These are phyloP conservation scores for Gisinianus flammeolus DNA, from an alignment of 2,888 invertebrate genomes.

Conservation along the genomic window DNA sequence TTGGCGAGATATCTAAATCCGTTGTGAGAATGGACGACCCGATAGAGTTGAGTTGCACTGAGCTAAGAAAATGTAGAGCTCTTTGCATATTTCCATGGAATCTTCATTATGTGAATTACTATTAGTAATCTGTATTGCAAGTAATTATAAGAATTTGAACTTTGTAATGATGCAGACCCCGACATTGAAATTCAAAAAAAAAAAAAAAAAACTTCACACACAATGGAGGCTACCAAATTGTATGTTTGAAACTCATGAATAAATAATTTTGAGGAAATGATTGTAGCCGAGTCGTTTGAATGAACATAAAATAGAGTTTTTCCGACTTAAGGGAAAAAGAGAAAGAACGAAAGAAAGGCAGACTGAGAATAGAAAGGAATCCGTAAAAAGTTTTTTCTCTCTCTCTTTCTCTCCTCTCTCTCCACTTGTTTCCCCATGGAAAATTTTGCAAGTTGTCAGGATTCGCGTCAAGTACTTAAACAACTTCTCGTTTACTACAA, in stretches of 20 bases:
- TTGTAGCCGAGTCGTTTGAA: not conserved
- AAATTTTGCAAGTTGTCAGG: slow-evolving; percentile 19
- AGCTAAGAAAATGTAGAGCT: not conserved
- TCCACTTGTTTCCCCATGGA: not conserved
- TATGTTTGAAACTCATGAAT: not conserved
- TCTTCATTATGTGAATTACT: not conserved
- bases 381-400: not conserved
- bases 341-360: not conserved
- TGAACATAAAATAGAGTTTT: not conserved
- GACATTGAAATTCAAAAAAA: too few relatives aligned
- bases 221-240: too few relatives aligned
- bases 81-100: not conserved
- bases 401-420: not conserved
- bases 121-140: too few relatives aligned
- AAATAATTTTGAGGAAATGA: not conserved
- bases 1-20: too few relatives aligned
- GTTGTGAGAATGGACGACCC: not conserved
- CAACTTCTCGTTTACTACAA: slow-evolving; percentile 1
- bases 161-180: too few relatives aligned
- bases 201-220: too few relatives aligned
- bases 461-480: not conserved
- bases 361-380: not conserved
- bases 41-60: not conserved
- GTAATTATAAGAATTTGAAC: too few relatives aligned
- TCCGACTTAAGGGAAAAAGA: not conserved